Evolutionary conservation across 2,797 vertebrate genomes (phyloP), one percentile per base, ranked within the genome.

Genomic region (Notoglanidium macrostoma): DNA sequence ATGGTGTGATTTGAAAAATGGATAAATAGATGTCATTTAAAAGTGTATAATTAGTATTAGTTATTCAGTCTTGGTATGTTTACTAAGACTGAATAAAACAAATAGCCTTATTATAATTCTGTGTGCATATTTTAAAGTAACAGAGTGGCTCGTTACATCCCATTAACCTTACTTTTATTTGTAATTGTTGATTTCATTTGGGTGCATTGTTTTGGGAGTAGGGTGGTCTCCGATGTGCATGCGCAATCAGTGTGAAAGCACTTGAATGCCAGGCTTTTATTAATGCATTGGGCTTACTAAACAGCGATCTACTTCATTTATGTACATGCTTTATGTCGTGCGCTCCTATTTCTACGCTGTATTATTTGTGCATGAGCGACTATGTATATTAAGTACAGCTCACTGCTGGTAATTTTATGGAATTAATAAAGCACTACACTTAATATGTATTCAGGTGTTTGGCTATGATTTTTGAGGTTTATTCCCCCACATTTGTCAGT

Each of bases 101-200:
- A 49, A 49, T 14, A 63, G 40, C 57, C 6, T 54, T 32, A 40
- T 78, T 79, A 78, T 65, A 2, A 67, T 63, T 77, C 55, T n/a
- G 23, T 54, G 44, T 55, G 78, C 55, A 26, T 44, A 9, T 61
- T 19, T 35, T 26, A 21, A 35, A 77, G 49, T 77, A 49, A 49
- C 12, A 67, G 12, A 67, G 29, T 19, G 29, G 3, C 57, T 76
- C 57, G 32, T 85, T 61, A 79, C 54, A 32, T 54, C 57, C 32
- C 79, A 87, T 87, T 83, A 83, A 87, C 79, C 79, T 65, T 49
- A n/a, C 12, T 76, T 86, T 81, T 81, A 35, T 78, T 78, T n/a
- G 46, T 55, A 79, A 86, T 73, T 73, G 54, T 32, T 70, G 35
- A 57, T 70, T 79, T 76, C 80, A 81, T 67, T 65, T 15, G 86